Percentiles rank a stretch among this genome's conserved stretches.
These are phyloP conservation scores for Leptopilina myrica DNA, from an alignment of 2,888 invertebrate genomes.

Conservation along the genomic window DNA sequence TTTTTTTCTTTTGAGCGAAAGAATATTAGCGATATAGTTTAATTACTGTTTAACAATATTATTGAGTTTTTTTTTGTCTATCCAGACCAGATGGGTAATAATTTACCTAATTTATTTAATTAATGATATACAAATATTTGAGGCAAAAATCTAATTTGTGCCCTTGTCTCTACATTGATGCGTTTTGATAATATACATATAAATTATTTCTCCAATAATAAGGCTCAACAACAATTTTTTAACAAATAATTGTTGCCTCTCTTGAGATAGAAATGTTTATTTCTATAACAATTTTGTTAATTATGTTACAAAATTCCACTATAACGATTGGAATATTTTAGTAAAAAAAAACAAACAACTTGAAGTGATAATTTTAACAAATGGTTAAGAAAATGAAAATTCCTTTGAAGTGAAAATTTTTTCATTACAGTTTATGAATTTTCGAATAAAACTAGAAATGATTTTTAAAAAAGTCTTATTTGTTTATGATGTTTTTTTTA, in stretches of 20 bases:
- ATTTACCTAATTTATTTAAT: background rate
- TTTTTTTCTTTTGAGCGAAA: background rate
- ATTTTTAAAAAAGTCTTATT: background rate
- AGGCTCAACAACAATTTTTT: constrained; percentile 21
- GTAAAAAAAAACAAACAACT: background rate
- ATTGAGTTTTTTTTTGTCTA: background rate
- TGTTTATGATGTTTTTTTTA: background rate
- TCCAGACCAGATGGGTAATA: background rate
- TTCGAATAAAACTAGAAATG: background rate
- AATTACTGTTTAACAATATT: constrained; percentile 7
- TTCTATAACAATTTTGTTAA: background rate
- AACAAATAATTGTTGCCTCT: background rate
- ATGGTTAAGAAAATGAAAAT: background rate
- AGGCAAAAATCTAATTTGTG: constrained; percentile 27
- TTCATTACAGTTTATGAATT: background rate
- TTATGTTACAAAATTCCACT: constrained; percentile 4
- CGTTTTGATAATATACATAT: constrained; percentile 26
- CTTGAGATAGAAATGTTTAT: background rate
- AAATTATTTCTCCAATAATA: constrained; percentile 4
- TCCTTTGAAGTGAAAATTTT: background rate
- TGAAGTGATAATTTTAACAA: background rate
- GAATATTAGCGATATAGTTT: constrained; percentile 3
- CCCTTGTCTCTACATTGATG: constrained; percentile 22
- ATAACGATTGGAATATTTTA: background rate
- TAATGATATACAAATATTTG: background rate